phyloP scores from a whole-genome alignment of 2,113 vertebrate species.

The Tachysurus vachellii region DNA sequence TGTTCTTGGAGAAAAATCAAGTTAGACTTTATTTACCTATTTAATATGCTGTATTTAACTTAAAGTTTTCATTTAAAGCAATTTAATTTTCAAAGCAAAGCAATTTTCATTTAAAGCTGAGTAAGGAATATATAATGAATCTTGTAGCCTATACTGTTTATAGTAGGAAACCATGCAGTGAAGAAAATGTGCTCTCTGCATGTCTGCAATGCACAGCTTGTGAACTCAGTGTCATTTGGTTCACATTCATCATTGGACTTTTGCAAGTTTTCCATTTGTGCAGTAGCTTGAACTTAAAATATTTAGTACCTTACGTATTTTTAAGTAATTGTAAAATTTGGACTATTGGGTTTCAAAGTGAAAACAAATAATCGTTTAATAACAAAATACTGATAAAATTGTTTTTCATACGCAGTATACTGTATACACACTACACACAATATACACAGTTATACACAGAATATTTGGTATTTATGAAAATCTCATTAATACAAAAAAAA shows the following conservation, averaged over 20 bases:
- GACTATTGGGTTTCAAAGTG: not conserved
- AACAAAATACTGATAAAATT: not conserved
- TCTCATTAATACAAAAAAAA: too few relatives aligned
- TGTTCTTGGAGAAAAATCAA: not conserved
- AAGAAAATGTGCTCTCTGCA: not conserved
- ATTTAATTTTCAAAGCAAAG: too few relatives aligned
- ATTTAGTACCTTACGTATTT: not conserved
- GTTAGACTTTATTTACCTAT: not conserved
- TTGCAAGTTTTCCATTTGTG: not conserved
- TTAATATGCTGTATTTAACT: not conserved
- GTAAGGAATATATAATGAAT: not conserved
- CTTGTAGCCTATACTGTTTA: not conserved
- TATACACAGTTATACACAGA: not conserved
- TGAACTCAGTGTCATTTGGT: not conserved
- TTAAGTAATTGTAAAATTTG: not conserved
- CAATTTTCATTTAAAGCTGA: not conserved
- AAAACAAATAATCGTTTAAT: not conserved
- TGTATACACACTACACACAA: too few relatives aligned
- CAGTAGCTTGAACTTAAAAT: not conserved
- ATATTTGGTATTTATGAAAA: not conserved
- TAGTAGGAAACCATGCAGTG: not conserved
- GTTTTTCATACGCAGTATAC: not conserved
- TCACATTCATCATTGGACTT: not conserved
- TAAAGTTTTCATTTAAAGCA: not conserved
- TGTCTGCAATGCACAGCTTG: not conserved